Evolutionary conservation across 2,797 vertebrate genomes (phyloP).

Genomic region (Taeniopygia guttata): DNA sequence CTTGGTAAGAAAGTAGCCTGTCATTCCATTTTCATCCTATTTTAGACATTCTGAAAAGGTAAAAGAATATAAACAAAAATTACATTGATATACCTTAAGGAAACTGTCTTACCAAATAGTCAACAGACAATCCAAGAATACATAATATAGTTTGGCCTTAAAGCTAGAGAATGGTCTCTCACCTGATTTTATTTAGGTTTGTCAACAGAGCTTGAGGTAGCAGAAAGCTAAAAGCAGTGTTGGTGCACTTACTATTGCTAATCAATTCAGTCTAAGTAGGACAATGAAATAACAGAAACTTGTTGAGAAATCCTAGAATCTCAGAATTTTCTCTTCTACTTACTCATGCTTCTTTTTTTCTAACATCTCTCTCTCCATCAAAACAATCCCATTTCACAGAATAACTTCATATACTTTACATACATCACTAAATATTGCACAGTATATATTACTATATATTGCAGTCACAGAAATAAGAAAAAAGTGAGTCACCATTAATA

Average conservation of each 20-base stretch:
- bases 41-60: not conserved
- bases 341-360: not conserved
- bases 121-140: not conserved
- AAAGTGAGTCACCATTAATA: not conserved
- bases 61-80: not conserved
- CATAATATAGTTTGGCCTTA: not conserved
- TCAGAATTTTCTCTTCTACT: not conserved
- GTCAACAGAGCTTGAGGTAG: not conserved
- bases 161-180: not conserved
- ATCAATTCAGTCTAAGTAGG: not conserved
- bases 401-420: not conserved
- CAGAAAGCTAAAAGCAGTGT: not conserved
- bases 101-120: not conserved
- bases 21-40: not conserved
- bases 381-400: not conserved
- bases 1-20: not conserved
- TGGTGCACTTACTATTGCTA: not conserved
- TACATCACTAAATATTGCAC: not conserved
- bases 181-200: not conserved
- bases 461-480: not conserved
- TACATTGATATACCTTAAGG: not conserved
- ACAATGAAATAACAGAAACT: not conserved
- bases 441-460: not conserved
- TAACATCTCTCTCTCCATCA: not conserved
- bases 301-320: not conserved